Conservation (phyloP, 2,888 invertebrate species). For the Limulus polyphemus region DNA sequence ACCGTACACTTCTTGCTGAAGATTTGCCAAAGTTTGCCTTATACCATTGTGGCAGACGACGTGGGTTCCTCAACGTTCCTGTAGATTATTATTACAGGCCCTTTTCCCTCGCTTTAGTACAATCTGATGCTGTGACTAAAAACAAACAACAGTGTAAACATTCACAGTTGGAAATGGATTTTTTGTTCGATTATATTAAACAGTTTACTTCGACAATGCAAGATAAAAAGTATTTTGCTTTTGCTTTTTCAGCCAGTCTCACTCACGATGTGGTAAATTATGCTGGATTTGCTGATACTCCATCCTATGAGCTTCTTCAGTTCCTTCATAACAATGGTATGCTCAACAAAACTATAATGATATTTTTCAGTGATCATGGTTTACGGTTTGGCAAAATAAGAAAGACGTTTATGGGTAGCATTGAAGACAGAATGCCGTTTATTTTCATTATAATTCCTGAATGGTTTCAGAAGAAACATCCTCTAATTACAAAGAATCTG, state of each 20-base stretch:
- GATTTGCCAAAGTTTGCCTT: constrained; percentile 63
- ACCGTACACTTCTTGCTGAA: constrained; percentile 65
- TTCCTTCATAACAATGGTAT: neutral
- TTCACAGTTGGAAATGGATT: neutral
- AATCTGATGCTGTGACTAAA: neutral
- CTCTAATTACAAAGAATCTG: constrained; percentile 50
- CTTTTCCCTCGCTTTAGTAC: constrained; percentile 42
- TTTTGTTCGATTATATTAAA: neutral
- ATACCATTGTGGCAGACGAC: constrained; percentile 63
- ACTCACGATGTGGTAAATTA: neutral
- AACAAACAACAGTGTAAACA: neutral
- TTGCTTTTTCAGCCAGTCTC: neutral
- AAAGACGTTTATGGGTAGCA: constrained; percentile 48
- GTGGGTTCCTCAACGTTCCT: constrained; percentile 54
- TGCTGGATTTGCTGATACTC: neutral
- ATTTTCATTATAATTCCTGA: constrained; percentile 57
- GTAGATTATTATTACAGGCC: constrained; percentile 72
- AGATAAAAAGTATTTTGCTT: neutral
- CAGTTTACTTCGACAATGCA: neutral
- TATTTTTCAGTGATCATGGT: constrained; percentile 37
- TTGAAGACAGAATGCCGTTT: constrained; percentile 72
- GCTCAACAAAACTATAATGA: constrained; percentile 12
- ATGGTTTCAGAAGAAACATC: constrained; percentile 52
- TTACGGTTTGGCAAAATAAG: constrained; percentile 34
- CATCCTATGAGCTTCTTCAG: neutral